Conservation (phyloP, 2,888 invertebrate species). For the Scaptodrosophila latifasciaeformis region DNA sequence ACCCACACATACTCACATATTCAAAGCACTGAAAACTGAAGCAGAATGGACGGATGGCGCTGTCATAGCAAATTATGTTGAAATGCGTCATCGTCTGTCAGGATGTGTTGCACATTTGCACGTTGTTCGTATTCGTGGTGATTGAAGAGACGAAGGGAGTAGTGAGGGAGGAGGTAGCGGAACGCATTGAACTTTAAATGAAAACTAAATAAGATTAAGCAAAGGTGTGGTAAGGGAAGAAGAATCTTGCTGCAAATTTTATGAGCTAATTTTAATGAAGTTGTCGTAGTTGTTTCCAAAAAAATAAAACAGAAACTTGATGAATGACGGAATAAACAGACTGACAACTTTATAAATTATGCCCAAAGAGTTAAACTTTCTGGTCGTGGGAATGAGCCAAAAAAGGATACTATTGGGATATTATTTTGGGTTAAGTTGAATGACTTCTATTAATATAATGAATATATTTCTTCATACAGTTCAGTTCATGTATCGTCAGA, state of each 20-base stretch:
- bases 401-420: not conserved
- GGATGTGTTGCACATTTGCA: constrained; percentile 48
- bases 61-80: constrained; percentile 67
- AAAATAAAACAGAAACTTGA: constrained; percentile 30
- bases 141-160: too few species aligned
- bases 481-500: too few species aligned
- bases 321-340: constrained; percentile 62
- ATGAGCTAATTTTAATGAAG: constrained; percentile 71
- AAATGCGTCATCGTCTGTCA: constrained; percentile 68
- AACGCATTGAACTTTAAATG: constrained; percentile 63
- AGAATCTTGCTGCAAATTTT: constrained; percentile 57
- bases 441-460: not conserved
- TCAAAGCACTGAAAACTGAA: constrained; percentile 31
- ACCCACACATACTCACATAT: constrained; percentile 5
- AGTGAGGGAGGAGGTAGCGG: not conserved
- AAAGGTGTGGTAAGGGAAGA: constrained; percentile 16
- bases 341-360: constrained; percentile 65
- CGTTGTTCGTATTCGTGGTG: constrained; percentile 33
- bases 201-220: constrained; percentile 68
- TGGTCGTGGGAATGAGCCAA: not conserved
- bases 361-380: constrained; percentile 23
- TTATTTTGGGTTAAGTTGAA: not conserved
- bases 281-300: constrained; percentile 28
- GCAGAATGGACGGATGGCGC: constrained; percentile 10
- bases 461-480: too few species aligned